Percentiles rank a stretch among this genome's conserved stretches.
Evolutionary conservation across 1,140 invertebrate species (phyloP).

Genomic region (Magallana gigas): DNA sequence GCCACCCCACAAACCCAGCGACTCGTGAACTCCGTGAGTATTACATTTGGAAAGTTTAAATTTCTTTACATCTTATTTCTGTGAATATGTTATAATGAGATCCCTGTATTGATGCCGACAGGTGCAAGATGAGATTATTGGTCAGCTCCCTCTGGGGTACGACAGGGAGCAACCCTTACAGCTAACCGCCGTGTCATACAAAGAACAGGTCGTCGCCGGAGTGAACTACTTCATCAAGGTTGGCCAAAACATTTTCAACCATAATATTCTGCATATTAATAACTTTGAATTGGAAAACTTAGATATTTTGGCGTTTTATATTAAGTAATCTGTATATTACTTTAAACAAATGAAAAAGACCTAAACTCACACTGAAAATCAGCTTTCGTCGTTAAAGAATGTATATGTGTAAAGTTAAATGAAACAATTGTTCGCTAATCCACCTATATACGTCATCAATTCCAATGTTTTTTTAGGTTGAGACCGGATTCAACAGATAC

Average conservation of each 20-base stretch:
- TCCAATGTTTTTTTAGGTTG: neutral
- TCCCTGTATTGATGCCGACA: neutral
- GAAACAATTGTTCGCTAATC: too few species aligned
- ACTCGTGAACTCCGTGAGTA: neutral
- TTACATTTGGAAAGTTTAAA: neutral
- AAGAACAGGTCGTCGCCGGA: neutral
- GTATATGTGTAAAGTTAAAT: too few species aligned
- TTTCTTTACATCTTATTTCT: too few species aligned
- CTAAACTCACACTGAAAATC: too few species aligned
- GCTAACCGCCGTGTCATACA: neutral
- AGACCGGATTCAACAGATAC: neutral
- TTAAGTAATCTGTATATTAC: too few species aligned
- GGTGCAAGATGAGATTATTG: neutral
- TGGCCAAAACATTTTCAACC: neutral
- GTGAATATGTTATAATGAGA: too few species aligned
- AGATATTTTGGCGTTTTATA: neutral
- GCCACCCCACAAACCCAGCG: neutral
- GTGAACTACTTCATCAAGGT: neutral
- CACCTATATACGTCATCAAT: too few species aligned
- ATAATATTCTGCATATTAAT: neutral
- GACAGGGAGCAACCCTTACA: neutral
- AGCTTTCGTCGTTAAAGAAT: too few species aligned
- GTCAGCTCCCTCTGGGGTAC: neutral
- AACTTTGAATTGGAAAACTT: neutral
- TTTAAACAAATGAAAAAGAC: too few species aligned